Evolutionary conservation across 2,888 invertebrate species (phyloP).

Genomic region (Aspidiotus destructor): DNA sequence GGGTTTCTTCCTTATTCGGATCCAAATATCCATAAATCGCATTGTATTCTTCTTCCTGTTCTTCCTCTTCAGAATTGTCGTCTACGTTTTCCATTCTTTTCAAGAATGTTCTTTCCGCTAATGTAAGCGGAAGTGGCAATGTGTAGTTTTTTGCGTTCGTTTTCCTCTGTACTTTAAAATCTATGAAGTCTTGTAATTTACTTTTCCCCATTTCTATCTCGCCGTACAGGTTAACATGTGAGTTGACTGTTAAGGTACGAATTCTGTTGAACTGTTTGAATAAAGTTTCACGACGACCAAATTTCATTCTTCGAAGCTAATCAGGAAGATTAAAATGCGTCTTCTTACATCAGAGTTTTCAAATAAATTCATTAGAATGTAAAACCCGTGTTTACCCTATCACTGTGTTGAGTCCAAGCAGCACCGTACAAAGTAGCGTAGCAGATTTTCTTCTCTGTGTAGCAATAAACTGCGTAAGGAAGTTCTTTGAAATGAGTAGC

Average conservation of each 20-base stretch:
- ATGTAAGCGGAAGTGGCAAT: too few species aligned
- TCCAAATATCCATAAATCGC: too few species aligned
- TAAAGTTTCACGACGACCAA: conserved; percentile 10
- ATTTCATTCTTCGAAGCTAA: conserved; percentile 12
- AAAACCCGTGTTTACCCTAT: conserved; percentile 7
- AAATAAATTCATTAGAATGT: background rate
- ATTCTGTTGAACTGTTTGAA: conserved; percentile 19
- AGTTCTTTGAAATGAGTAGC: background rate
- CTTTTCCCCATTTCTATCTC: conserved; percentile 3
- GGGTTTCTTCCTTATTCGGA: too few species aligned
- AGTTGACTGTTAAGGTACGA: background rate
- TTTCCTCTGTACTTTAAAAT: conserved; percentile 7
- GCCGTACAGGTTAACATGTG: conserved; percentile 10
- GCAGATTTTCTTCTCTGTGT: background rate
- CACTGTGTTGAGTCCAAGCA: conserved; percentile 12
- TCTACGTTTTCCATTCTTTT: too few species aligned
- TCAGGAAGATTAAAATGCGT: background rate
- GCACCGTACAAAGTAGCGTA: conserved; percentile 14
- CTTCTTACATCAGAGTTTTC: background rate
- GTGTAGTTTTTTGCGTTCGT: too few species aligned
- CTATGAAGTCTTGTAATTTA: conserved; percentile 5
- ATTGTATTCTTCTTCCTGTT: too few species aligned
- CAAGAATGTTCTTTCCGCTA: too few species aligned
- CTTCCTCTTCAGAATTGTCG: too few species aligned
- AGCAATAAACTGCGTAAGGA: conserved; percentile 12